Evolutionary conservation across 2,888 invertebrate species (phyloP).

Genomic region (Magallana nippona): DNA sequence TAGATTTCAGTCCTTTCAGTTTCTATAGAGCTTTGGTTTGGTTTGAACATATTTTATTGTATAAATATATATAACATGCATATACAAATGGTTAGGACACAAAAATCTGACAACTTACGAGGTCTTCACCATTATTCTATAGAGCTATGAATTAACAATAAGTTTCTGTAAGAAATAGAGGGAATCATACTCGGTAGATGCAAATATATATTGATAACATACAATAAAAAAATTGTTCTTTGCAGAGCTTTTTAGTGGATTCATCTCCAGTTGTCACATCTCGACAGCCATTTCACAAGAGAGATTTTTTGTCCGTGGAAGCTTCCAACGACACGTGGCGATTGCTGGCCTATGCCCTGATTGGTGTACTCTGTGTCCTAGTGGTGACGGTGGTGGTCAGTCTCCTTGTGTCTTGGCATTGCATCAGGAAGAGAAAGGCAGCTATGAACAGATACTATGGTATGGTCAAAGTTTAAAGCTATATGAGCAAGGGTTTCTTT

Average conservation of each 20-base stretch:
- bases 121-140: too few relatives aligned
- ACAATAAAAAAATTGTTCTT: neutral
- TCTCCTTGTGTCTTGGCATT: slow-evolving; percentile 65
- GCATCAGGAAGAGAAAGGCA: slow-evolving; percentile 48
- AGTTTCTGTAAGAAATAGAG: too few relatives aligned
- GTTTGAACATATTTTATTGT: too few relatives aligned
- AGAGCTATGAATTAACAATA: too few relatives aligned
- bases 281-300: neutral
- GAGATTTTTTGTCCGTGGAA: neutral
- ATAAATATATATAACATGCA: too few relatives aligned
- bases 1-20: too few relatives aligned
- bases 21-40: too few relatives aligned
- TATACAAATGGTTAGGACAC: too few relatives aligned
- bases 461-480: neutral
- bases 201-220: neutral
- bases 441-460: slow-evolving; percentile 11
- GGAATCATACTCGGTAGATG: too few relatives aligned
- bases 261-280: neutral
- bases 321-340: slow-evolving; percentile 60
- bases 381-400: slow-evolving; percentile 65
- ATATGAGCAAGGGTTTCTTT: too few relatives aligned
- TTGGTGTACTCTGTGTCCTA: slow-evolving; percentile 68
- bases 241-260: slow-evolving; percentile 17
- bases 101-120: too few relatives aligned
- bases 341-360: slow-evolving; percentile 69